phyloP scores from a whole-genome alignment of 30 jellyfish, hydroid and myxozoan species.

The Catostylus mosaicus region DNA sequence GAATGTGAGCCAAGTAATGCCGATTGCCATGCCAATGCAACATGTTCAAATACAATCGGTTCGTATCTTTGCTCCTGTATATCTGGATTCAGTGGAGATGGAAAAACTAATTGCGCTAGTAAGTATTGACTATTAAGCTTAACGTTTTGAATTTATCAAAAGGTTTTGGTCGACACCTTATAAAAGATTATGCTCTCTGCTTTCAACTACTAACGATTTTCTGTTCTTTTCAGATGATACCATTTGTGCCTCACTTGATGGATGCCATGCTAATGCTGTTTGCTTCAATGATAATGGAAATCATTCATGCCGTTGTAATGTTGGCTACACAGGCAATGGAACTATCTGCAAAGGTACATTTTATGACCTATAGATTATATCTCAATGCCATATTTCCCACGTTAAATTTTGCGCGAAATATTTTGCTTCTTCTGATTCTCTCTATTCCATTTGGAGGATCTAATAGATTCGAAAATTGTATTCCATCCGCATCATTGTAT shows the following conservation, averaged over 20 bases:
- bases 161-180: not conserved
- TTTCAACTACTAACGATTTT: not conserved
- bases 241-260: conserved; percentile 2
- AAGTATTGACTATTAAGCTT: not conserved
- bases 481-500: too few species aligned
- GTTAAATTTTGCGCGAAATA: too few species aligned
- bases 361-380: too few species aligned
- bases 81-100: conserved; percentile 24
- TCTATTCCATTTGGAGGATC: too few species aligned
- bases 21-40: not conserved
- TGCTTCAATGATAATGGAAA: not conserved
- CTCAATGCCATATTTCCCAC: too few species aligned
- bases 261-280: not conserved
- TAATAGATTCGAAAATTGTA: too few species aligned
- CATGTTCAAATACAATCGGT: conserved; percentile 5
- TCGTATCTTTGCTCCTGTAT: conserved; percentile 7
- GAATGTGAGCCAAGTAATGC: not conserved
- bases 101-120: not conserved
- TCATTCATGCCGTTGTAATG: not conserved
- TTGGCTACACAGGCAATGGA: not conserved
- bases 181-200: not conserved
- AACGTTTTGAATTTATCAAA: not conserved
- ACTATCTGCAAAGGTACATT: not conserved
- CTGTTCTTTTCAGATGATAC: not conserved
- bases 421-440: too few species aligned